phyloP scores from a whole-genome alignment of 2,888 invertebrate species.

The Lamproptera curius region DNA sequence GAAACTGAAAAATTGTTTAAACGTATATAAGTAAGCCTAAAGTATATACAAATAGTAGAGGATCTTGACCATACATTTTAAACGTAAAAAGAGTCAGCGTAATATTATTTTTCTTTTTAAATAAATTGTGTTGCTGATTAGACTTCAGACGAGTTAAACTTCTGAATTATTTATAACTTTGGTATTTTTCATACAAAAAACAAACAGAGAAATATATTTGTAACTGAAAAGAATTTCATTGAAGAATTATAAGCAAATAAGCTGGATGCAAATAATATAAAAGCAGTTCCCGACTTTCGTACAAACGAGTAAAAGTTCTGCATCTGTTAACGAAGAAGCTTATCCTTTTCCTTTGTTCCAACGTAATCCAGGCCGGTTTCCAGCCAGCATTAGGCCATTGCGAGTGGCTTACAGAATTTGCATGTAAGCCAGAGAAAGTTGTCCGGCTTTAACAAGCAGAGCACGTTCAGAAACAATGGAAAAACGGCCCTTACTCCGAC shows the following conservation, averaged over 20 bases:
- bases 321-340: slow-evolving; percentile 6
- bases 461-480: slow-evolving; percentile 34
- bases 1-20: too few relatives aligned
- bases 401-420: slow-evolving; percentile 38
- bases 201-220: too few relatives aligned
- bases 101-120: too few relatives aligned
- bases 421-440: slow-evolving; percentile 51
- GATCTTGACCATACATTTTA: too few relatives aligned
- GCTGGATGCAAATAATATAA: too few relatives aligned
- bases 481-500: slow-evolving; percentile 18
- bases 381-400: slow-evolving; percentile 24
- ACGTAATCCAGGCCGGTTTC: slow-evolving; percentile 2
- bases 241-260: too few relatives aligned
- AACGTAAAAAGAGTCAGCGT: too few relatives aligned
- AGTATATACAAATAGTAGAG: too few relatives aligned
- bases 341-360: slow-evolving; percentile 18
- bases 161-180: too few relatives aligned
- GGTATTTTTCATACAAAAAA: neutral
- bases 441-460: slow-evolving; percentile 40
- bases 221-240: neutral
- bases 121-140: too few relatives aligned
- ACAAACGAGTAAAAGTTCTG: neutral
- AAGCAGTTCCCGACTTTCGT: neutral
- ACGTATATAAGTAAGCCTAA: too few relatives aligned
- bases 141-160: too few relatives aligned